Base-by-base conservation (phyloP, 2,113 vertebrate genomes). In the Scartelaos histophorus region DNA sequence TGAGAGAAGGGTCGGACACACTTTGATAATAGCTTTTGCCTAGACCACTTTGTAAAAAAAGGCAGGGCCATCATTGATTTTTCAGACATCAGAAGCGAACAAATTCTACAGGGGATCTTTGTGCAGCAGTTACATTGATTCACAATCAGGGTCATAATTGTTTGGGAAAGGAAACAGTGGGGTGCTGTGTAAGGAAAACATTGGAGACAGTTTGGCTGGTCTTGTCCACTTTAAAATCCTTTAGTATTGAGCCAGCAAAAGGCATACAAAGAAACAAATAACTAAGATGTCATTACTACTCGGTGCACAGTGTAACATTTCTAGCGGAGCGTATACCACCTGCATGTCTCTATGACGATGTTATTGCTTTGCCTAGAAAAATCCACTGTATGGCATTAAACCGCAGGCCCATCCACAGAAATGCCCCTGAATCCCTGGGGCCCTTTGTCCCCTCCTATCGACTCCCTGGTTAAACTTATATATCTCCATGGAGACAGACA, bases 1-100 rank as follows among this genome's bases (percentile, higher is more conserved):
- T 66, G 43, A 62, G 60, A 75, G 15, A 46, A n/a, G 54, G 24
- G 51, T 43, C 11, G 61, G 9, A 34, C 61, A 60, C 35, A 62
- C 16, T 69, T 82, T 71, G 68, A 69, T 46, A 29, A 65, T 47
- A 67, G 73, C 71, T 35, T 74, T 35, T 5, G 15, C 56, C 38
- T 5, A 13, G 0, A 19, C 1, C 2, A 7, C 62, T 53, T 68
- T 66, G 62, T 22, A 21, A 54, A 43, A 66, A 61, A 12, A 16
- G 15, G 17, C 9, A 9, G 67, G 16, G 57, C 58, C 69, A 60
- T 10, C 7, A 76, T 57, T 68, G 65, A 71, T 69, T 68, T 69
- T n/a, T 25, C 21, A 67, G 19, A 53, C 24, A 1, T 57, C 56
- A 21, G 61, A 11, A 15, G 51, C 35, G 19, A 73, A 24, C 49